Evolutionary conservation across 2,888 invertebrate genomes (phyloP), one percentile per base, ranked within the genome.

Genomic region (Archaeoteleia sp.): DNA sequence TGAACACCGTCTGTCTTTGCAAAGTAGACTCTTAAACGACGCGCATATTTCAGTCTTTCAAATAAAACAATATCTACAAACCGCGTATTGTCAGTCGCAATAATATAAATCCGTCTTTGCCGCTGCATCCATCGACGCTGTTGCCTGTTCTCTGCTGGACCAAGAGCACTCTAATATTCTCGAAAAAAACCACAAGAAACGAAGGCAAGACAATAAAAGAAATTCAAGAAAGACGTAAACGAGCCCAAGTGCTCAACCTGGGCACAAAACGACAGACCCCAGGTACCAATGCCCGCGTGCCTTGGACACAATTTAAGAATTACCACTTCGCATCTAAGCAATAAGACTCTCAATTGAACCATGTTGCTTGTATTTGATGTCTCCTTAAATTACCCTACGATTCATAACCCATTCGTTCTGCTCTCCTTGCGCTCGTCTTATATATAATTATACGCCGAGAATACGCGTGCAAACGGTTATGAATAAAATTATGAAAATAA

Each of bases 41-140:
- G 70, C 74, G 72, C 74, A 73, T 68, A 76, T 71, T 74, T 79
- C 81, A 78, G 80, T 82, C 79, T 82, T 82, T 75, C 73, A 77
- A 81, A 76, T 80, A 73, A 82, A 81, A 78, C 74, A 75, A 73
- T 76, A 78, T 75, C 75, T 76, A 78, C 78, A 75, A 63, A 71
- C 73, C 75, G 71, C 74, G 74, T 76, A 79, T 79, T 78, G 75
- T 76, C 76, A 77, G 72, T 77, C 73, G 74, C 74, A 78, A 75
- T 77, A 72, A 68, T 70, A 71, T 69, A 62, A 62, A 43, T 55
- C 62, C 48, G 42, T 49, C 54, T 32, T 23, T 14, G 14, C 3
- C 7, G 13, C 13, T 13, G 17, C 8, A 8, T 13, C 14, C 34
- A 42, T 32, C 39, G 57, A 51, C 60, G 37, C 34, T 23, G 25